Percentiles rank a stretch among this genome's conserved stretches.
Conservation (phyloP, 1,140 invertebrate genomes). For the Hylaeus volcanicus region DNA sequence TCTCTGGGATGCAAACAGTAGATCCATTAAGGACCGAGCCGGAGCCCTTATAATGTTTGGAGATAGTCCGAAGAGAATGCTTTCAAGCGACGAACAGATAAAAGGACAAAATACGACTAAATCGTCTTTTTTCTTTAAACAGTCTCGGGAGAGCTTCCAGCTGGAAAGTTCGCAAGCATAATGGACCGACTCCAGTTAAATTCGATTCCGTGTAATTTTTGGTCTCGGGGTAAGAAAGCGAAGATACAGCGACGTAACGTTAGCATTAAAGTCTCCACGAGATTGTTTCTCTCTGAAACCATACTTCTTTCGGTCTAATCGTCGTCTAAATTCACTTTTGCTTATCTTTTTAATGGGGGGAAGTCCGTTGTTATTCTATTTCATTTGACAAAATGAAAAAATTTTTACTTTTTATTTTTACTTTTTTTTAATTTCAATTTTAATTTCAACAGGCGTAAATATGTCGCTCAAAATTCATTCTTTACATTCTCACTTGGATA, state of each 20-base stretch:
- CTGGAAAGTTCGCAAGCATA: constrained; percentile 22
- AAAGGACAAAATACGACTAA: constrained; percentile 40
- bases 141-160: neutral
- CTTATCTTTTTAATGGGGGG: neutral
- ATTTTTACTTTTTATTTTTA: too few species aligned
- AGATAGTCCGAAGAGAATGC: constrained; percentile 48
- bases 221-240: neutral
- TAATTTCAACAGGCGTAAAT: too few species aligned
- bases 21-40: constrained; percentile 62
- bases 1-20: constrained; percentile 64
- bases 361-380: too few species aligned
- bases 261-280: neutral
- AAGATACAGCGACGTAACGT: neutral
- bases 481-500: too few species aligned
- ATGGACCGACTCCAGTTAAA: constrained; percentile 19
- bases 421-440: too few species aligned
- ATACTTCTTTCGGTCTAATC: neutral
- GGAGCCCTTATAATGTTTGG: constrained; percentile 54
- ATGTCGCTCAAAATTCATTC: too few species aligned
- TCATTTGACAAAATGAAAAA: too few species aligned
- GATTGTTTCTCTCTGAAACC: neutral
- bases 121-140: constrained; percentile 38
- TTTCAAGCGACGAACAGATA: constrained; percentile 26
- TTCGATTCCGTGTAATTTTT: constrained; percentile 22
- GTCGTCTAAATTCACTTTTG: too few species aligned